Evolutionary conservation across 2,797 vertebrate species (phyloP).

Genomic region (Leuciscus waleckii): DNA sequence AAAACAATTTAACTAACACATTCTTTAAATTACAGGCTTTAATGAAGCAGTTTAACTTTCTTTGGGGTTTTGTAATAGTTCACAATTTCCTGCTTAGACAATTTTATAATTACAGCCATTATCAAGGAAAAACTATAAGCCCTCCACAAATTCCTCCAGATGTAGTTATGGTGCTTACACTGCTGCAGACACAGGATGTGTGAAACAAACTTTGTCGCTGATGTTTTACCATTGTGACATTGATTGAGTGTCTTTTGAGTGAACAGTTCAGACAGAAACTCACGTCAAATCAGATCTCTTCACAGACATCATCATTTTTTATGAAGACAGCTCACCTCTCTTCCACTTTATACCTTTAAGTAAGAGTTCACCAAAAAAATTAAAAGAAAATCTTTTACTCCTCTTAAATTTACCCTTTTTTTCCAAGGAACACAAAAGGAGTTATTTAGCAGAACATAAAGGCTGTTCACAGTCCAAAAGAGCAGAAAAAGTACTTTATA

Average conservation of each 20-base stretch:
- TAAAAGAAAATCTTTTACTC: background rate
- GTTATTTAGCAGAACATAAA: background rate
- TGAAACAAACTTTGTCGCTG: background rate
- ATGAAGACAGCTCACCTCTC: slow-evolving; percentile 13
- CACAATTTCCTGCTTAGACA: background rate
- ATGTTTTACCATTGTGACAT: slow-evolving; percentile 34
- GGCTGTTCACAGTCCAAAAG: background rate
- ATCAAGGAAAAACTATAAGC: background rate
- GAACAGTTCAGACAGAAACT: slow-evolving; percentile 39
- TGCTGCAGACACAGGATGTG: slow-evolving; percentile 3
- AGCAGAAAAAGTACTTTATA: background rate
- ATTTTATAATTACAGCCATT: slow-evolving; percentile 4
- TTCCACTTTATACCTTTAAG: background rate
- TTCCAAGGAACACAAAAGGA: background rate
- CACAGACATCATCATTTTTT: slow-evolving; percentile 48
- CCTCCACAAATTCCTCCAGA: background rate
- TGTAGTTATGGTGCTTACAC: background rate
- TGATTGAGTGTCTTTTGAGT: slow-evolving; percentile 40
- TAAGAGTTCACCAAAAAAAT: background rate
- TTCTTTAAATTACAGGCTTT: background rate
- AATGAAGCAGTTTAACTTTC: background rate
- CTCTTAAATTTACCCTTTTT: background rate
- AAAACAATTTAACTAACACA: background rate
- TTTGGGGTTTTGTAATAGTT: background rate
- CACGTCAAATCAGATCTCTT: slow-evolving; percentile 49